Evolutionary conservation across 2,113 vertebrate species (phyloP).

Genomic region (Conger conger): DNA sequence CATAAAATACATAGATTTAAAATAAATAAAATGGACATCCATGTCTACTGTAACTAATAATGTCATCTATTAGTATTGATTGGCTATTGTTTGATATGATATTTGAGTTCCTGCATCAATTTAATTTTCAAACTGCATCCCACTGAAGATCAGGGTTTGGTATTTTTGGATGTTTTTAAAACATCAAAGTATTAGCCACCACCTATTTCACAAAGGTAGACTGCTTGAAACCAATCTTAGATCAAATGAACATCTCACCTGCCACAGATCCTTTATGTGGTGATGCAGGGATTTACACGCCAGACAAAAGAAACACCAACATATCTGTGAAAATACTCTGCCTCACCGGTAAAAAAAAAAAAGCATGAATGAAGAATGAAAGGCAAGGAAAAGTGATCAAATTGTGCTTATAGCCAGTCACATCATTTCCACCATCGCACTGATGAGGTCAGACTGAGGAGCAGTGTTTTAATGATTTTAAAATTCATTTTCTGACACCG

Average conservation of each 20-base stretch:
- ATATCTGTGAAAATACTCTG: not conserved
- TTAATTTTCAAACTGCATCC: not conserved
- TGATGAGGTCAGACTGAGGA: not conserved
- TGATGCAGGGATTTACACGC: not conserved
- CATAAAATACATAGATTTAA: not conserved
- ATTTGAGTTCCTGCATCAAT: not conserved
- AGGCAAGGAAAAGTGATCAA: not conserved
- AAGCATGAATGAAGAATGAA: not conserved
- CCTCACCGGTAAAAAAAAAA: not conserved
- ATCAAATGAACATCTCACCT: not conserved
- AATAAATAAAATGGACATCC: not conserved
- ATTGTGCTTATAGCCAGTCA: not conserved
- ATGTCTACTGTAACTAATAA: not conserved
- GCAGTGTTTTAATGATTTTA: not conserved
- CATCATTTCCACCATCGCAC: not conserved
- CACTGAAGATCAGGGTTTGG: not conserved
- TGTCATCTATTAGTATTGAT: not conserved
- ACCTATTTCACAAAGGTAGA: not conserved
- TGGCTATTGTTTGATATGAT: not conserved
- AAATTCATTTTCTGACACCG: not conserved
- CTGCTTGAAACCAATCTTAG: not conserved
- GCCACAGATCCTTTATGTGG: not conserved
- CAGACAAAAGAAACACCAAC: not conserved
- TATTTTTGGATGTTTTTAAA: not conserved
- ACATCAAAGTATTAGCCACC: not conserved